phyloP scores from a whole-genome alignment of 2,113 vertebrate species.

The Calyptommatus sinebrachiatus region DNA sequence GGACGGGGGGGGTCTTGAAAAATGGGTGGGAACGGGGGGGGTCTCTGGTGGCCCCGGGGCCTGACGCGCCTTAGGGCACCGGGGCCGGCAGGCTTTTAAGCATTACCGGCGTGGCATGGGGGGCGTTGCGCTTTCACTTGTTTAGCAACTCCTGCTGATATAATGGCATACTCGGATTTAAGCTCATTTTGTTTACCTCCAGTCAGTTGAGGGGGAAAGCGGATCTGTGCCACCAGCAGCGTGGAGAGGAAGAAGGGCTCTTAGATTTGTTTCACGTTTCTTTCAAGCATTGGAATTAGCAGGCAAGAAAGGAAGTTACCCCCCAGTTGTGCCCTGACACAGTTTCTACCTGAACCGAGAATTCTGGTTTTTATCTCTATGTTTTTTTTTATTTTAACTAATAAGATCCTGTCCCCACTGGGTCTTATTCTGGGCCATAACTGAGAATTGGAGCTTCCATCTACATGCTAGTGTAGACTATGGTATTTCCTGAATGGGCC shows the following conservation, averaged over 20 bases:
- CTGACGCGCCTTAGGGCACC: neutral
- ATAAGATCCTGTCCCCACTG: too few species aligned
- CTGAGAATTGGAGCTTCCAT: too few species aligned
- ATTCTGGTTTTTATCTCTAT: neutral
- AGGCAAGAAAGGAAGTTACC: neutral
- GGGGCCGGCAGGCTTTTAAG: constrained; percentile 4
- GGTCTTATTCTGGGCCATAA: too few species aligned
- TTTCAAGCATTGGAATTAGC: too few species aligned
- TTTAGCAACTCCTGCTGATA: neutral
- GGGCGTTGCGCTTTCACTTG: neutral
- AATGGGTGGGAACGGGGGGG: neutral
- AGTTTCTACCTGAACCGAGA: neutral
- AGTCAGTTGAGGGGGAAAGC: neutral
- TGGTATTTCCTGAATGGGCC: too few species aligned
- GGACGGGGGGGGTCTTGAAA: too few species aligned
- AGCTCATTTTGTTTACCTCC: neutral
- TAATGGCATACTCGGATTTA: neutral
- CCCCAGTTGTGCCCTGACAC: neutral
- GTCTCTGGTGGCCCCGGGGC: neutral
- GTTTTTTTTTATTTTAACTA: neutral
- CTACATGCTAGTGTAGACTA: too few species aligned
- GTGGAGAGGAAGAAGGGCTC: neutral
- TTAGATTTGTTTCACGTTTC: neutral
- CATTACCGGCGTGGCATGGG: neutral
- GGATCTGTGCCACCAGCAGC: neutral